Conservation (phyloP, 2,113 vertebrate species). For the Caracal caracal region DNA sequence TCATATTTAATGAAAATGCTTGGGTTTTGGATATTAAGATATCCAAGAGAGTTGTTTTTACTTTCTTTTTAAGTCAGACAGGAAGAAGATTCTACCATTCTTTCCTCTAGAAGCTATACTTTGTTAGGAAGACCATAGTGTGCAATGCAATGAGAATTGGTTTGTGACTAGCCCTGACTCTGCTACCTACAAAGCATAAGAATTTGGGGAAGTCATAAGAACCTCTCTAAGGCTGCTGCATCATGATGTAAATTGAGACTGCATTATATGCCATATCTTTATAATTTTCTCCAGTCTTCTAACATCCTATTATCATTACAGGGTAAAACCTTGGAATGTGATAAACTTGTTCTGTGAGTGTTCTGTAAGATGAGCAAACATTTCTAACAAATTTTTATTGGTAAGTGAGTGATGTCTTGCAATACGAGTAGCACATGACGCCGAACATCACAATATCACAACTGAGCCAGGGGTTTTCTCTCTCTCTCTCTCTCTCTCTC, state of each 20-base stretch:
- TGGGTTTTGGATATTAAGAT: not conserved
- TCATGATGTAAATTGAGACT: not conserved
- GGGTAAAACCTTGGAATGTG: too few relatives aligned
- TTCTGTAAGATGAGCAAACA: too few relatives aligned
- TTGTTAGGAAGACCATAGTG: not conserved
- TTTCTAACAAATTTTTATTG: too few relatives aligned
- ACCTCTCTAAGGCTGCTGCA: not conserved
- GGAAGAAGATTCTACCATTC: not conserved
- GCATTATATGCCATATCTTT: not conserved
- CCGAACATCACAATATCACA: too few relatives aligned
- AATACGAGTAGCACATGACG: too few relatives aligned
- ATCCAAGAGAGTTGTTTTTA: not conserved
- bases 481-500: too few relatives aligned
- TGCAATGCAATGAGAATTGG: not conserved
- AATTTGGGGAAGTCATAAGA: not conserved
- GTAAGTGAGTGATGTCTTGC: too few relatives aligned
- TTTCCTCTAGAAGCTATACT: not conserved
- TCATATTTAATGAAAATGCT: conserved; percentile 27
- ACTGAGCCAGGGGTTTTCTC: too few relatives aligned
- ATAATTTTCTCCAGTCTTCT: not conserved
- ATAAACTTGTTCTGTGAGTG: too few relatives aligned
- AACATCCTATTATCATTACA: not conserved
- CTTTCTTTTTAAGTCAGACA: not conserved
- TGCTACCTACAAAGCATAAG: not conserved
- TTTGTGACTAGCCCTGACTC: not conserved